phyloP scores from a whole-genome alignment of 2,113 vertebrate genomes.

The Nycticryphes semicollaris region DNA sequence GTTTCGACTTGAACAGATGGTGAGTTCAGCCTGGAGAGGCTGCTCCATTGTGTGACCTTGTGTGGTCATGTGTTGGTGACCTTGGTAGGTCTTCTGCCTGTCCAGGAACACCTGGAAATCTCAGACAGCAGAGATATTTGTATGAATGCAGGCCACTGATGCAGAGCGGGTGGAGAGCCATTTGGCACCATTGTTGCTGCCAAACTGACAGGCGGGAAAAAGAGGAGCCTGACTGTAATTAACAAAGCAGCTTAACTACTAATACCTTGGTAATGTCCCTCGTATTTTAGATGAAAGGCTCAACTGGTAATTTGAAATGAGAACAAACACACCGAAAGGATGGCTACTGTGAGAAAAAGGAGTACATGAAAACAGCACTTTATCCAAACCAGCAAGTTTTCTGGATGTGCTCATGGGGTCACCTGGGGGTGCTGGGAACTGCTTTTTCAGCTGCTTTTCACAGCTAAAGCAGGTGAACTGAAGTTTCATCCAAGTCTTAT shows the following conservation, averaged over 20 bases:
- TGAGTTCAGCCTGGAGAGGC: background rate
- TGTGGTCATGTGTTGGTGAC: background rate
- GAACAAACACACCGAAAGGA: slow-evolving; percentile 28
- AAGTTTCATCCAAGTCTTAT: background rate
- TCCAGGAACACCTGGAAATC: background rate
- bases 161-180: background rate
- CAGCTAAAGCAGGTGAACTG: background rate
- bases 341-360: slow-evolving; percentile 12
- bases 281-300: slow-evolving; percentile 52
- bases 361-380: background rate
- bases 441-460: background rate
- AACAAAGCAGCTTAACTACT: slow-evolving; percentile 62
- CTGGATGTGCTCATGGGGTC: background rate
- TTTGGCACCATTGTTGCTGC: background rate
- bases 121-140: background rate
- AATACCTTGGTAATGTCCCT: slow-evolving; percentile 59
- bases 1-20: fast-evolving
- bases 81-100: background rate
- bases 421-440: background rate
- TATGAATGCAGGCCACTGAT: background rate
- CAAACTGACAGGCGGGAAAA: slow-evolving; percentile 17
- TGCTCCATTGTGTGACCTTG: background rate
- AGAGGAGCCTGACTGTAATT: slow-evolving; percentile 51
- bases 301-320: slow-evolving; percentile 29
- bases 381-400: background rate